A percentile compares a stretch with the other conserved stretches of the same genome.
These are phyloP conservation scores for Drosophila kuntzei DNA, from an alignment of 2,888 invertebrate species.

Conservation along the genomic window DNA sequence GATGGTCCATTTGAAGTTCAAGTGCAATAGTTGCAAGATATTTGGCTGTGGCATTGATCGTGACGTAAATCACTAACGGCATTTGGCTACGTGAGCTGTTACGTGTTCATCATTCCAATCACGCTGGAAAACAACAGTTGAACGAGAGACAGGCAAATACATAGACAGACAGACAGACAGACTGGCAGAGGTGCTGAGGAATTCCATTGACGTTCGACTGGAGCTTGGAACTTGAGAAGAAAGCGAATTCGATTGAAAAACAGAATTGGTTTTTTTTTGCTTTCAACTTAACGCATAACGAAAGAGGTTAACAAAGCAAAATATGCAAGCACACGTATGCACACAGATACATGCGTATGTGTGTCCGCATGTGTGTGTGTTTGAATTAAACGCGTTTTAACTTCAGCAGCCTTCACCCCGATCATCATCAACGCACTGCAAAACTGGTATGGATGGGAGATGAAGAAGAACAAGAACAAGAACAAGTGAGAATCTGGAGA, in stretches of 20 bases:
- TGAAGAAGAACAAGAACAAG: conserved; percentile 54
- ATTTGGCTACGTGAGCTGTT: conserved; percentile 43
- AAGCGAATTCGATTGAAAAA: conserved; percentile 79
- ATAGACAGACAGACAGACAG: conserved; percentile 8
- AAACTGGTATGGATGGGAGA: conserved; percentile 64
- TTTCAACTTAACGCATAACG: conserved; percentile 66
- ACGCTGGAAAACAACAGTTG: conserved; percentile 42
- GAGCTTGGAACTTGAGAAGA: conserved; percentile 59
- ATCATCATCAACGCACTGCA: conserved; percentile 3
- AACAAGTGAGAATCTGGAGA: conserved; percentile 33
- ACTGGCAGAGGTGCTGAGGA: conserved; percentile 24
- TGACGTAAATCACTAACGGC: conserved; percentile 5
- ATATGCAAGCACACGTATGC: conserved; percentile 57
- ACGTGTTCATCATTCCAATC: conserved; percentile 34
- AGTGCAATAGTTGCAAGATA: conserved; percentile 39
- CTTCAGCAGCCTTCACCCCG: conserved; percentile 44
- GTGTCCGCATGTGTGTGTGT: conserved; percentile 6
- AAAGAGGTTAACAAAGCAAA: conserved; percentile 79
- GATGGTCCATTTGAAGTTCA: conserved; percentile 42
- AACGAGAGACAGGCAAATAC: not conserved
- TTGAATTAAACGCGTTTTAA: conserved; percentile 77
- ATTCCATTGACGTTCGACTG: conserved; percentile 63
- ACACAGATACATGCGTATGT: conserved; percentile 7
- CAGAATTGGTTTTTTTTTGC: conserved; percentile 55
- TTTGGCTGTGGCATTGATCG: conserved; percentile 31